Conservation (phyloP, 2,888 invertebrate genomes). For the Tipula vernalis region DNA sequence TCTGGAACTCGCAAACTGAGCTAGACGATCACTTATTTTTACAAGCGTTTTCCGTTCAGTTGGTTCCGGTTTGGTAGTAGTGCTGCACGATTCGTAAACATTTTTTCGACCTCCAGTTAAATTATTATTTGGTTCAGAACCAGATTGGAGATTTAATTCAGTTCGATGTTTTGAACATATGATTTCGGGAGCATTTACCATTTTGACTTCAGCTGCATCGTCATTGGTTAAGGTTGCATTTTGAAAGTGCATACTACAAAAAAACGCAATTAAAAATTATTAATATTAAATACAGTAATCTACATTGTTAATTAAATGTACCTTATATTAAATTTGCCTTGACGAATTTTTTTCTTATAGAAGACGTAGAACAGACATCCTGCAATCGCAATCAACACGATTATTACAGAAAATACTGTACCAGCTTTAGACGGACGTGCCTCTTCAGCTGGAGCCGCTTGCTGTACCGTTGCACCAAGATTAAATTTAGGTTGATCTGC, state of each 20-base stretch:
- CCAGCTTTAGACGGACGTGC: slow-evolving; percentile 11
- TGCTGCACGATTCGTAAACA: background rate
- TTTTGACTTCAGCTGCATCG: slow-evolving; percentile 11
- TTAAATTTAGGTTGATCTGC: background rate
- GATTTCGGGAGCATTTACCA: background rate
- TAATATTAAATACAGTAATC: too few relatives aligned
- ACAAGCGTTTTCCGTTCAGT: background rate
- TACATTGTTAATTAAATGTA: background rate
- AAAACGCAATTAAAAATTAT: too few relatives aligned
- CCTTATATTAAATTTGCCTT: slow-evolving; percentile 33
- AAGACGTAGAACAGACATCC: slow-evolving; percentile 19
- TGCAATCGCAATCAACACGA: background rate
- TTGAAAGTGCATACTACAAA: slow-evolving; percentile 31
- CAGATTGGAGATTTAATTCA: background rate
- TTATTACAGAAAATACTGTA: background rate
- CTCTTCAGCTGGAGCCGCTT: slow-evolving; percentile 24
- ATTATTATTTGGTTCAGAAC: background rate
- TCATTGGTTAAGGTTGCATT: slow-evolving; percentile 24
- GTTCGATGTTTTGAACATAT: background rate
- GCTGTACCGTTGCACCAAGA: slow-evolving; percentile 14
- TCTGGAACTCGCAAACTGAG: background rate
- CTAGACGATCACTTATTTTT: background rate
- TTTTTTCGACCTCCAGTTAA: background rate
- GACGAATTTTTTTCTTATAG: slow-evolving; percentile 37
- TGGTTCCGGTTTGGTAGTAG: background rate